Evolutionary conservation across 2,888 invertebrate genomes (phyloP).

Genomic region (Ariolimax columbianus): DNA sequence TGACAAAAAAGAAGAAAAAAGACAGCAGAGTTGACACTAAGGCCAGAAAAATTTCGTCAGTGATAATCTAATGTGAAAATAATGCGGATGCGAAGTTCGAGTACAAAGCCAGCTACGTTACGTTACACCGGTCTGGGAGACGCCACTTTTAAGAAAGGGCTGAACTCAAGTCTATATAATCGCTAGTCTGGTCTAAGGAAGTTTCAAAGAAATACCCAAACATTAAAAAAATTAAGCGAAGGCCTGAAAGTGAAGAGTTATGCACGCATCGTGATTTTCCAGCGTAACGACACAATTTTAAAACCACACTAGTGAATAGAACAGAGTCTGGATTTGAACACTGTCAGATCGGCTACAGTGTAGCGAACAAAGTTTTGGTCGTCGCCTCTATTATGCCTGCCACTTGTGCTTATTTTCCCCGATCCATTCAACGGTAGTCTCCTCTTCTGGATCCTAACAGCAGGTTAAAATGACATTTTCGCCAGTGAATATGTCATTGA

Average conservation of each 20-base stretch:
- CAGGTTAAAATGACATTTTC: conserved; percentile 33
- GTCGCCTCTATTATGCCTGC: not conserved
- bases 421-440: not conserved
- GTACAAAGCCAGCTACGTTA: not conserved
- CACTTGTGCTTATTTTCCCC: conserved; percentile 19
- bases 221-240: not conserved
- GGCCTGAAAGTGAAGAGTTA: conserved; percentile 9
- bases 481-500: conserved; percentile 11
- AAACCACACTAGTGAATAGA: conserved; percentile 15
- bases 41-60: not conserved
- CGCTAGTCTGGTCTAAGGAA: not conserved
- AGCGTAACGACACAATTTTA: conserved; percentile 1
- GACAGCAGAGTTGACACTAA: not conserved
- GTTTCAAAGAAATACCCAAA: conserved; percentile 6
- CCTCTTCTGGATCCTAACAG: not conserved
- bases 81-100: not conserved
- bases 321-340: not conserved
- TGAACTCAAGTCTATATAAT: conserved; percentile 5
- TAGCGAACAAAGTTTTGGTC: conserved; percentile 2
- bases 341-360: conserved; percentile 15
- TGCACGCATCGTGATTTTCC: not conserved
- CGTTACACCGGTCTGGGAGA: not conserved
- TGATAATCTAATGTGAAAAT: not conserved
- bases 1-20: not conserved
- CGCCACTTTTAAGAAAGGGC: conserved; percentile 8